Evolutionary conservation across 2,113 vertebrate species (phyloP).

Genomic region (Tetraodon nigroviridis): DNA sequence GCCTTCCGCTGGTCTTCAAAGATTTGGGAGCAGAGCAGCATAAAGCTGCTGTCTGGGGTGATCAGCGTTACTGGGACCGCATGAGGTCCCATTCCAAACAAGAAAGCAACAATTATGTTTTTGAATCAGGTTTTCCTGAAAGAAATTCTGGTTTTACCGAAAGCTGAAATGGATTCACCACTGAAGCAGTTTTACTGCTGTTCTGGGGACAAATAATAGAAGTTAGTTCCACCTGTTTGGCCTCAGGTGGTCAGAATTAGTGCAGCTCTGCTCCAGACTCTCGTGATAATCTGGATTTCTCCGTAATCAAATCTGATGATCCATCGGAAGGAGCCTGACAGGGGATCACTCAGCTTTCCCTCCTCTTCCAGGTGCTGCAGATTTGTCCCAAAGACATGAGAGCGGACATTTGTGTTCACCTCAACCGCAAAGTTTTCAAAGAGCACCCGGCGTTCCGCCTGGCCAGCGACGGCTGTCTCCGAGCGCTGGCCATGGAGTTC

Average conservation of each 20-base stretch:
- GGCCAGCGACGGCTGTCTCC: conserved; percentile 91
- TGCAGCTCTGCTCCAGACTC: no score
- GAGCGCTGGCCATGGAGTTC: conserved; percentile 96
- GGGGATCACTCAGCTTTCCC: not conserved
- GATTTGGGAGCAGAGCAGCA: conserved; percentile 37
- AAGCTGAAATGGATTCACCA: no score
- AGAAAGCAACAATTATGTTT: no score
- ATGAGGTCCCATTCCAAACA: not conserved
- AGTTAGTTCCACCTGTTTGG: no score
- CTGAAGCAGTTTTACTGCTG: no score
- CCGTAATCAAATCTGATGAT: no score
- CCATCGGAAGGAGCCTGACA: no score
- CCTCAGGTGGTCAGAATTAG: no score
- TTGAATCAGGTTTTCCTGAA: no score
- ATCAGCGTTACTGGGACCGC: conserved; percentile 36
- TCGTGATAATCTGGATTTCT: no score
- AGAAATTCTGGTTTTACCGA: no score
- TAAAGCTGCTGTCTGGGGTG: conserved; percentile 33
- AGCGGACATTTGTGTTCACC: conserved; percentile 95
- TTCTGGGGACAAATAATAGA: no score
- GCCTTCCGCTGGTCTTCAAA: conserved; percentile 59
- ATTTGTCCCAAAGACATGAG: conserved; percentile 99
- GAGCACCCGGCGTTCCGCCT: conserved; percentile 95
- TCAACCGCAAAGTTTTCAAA: conserved; percentile 98
- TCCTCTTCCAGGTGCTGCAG: conserved; percentile 83